Base-by-base conservation (phyloP, 1,140 invertebrate genomes). In the Ostrea denselamellosa region DNA sequence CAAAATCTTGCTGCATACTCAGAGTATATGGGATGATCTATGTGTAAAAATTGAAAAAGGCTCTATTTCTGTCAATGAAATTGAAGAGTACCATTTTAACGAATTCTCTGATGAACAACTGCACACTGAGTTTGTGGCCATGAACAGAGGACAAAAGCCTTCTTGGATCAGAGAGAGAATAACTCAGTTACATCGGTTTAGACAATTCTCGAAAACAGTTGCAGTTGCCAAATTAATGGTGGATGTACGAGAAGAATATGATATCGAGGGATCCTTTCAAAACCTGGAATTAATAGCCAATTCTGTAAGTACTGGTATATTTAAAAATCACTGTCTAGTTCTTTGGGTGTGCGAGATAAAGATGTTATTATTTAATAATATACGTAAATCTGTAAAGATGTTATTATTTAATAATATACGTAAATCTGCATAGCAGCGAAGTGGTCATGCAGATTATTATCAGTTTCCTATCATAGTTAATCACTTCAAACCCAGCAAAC, bases 271-370 rank as follows among this genome's bases (percentile, higher is more conserved):
- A 8, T 7, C 65, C 8, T 68, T 68, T n/a, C 17, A 68, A 25
- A 68, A 68, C 25, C n/a, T 68, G n/a, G 65, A 68, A 68, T n/a
- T 68, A 8, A 68, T 68, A n/a, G 65, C 65, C 3, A 28, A 68
- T 25, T 68, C 65, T 8, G 65, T 68, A 68, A 25, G n/a, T 9
- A 68, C 10, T 12, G 1, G 8, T 56, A 56, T 56, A 56, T 56
- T 54, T 8, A 54, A 54, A 54, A 54, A 54, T 8, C 7, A 54
- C 7, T 54, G 12, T 8, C 53, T 54, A 8, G 53, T 54, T 12
- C 12, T n/a, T n/a, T n/a, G n/a, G n/a, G n/a, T n/a, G n/a, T n/a
- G n/a, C n/a, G n/a, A n/a, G n/a, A n/a, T n/a, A n/a, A n/a, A n/a
- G n/a, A n/a, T n/a, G n/a, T n/a, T n/a, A n/a, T n/a, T n/a, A n/a